Evolutionary conservation across 2,113 vertebrate species (phyloP).

Genomic region (Poeciliopsis turrubarensis): DNA sequence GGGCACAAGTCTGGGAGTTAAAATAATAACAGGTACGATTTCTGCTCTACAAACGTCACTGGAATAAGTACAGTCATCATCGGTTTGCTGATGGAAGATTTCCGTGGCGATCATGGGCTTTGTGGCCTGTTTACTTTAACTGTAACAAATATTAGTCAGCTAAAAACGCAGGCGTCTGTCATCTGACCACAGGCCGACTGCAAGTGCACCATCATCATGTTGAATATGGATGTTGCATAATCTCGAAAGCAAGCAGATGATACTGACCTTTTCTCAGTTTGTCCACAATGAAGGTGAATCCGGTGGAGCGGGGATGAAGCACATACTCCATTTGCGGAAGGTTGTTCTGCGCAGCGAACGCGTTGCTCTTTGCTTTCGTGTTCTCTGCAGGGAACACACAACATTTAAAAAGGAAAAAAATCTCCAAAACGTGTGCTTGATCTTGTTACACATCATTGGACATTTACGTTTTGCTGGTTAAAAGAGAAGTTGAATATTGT

Average conservation of each 20-base stretch:
- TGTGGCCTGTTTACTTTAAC: conserved; percentile 6
- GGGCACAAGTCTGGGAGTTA: conserved; percentile 36
- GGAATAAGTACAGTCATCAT: conserved; percentile 32
- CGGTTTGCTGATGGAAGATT: conserved; percentile 38
- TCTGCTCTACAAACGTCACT: conserved; percentile 10
- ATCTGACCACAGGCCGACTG: neutral
- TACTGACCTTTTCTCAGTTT: conserved; percentile 89
- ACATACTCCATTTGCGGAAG: conserved; percentile 91
- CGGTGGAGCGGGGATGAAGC: conserved; percentile 93
- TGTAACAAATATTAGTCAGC: conserved; percentile 9
- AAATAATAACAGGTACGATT: conserved; percentile 52
- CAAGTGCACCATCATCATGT: neutral
- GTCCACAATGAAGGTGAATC: conserved; percentile 95
- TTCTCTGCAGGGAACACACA: conserved; percentile 82
- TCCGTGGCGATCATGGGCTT: conserved; percentile 6
- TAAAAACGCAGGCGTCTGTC: neutral
- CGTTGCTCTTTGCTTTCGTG: conserved; percentile 88
- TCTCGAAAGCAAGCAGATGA: conserved; percentile 20
- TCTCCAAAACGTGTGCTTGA: neutral
- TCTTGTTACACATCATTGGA: no score
- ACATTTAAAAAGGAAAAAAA: neutral
- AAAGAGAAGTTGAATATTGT: no score
- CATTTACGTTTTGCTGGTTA: no score
- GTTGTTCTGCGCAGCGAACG: conserved; percentile 88
- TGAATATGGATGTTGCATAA: conserved; percentile 5